Percentiles rank a stretch among this genome's conserved stretches.
These are phyloP conservation scores for Rhyacophila brunnea DNA, from an alignment of 1,140 invertebrate species.

Conservation along the genomic window DNA sequence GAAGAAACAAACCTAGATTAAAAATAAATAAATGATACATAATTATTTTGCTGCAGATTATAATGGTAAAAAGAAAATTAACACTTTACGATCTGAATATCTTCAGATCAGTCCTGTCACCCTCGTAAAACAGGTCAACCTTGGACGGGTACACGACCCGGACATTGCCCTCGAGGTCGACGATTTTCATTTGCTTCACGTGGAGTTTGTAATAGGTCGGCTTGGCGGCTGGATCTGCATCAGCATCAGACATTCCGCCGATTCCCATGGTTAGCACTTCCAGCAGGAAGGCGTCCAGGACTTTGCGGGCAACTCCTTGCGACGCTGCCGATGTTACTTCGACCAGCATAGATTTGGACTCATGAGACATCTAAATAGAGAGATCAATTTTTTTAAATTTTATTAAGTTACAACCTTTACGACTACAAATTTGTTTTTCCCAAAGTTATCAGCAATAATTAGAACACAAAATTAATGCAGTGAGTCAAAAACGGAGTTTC, in stretches of 20 bases:
- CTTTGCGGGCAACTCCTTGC: constrained; percentile 65
- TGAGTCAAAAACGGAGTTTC: no score
- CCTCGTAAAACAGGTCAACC: constrained; percentile 62
- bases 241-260: constrained; percentile 39
- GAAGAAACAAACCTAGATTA: no score
- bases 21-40: no score
- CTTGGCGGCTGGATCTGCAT: constrained; percentile 46
- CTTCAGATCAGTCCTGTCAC: constrained; percentile 42
- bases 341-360: constrained; percentile 68
- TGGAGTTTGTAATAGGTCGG: constrained; percentile 43
- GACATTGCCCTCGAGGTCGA: constrained; percentile 67
- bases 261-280: constrained; percentile 60
- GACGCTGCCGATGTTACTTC: constrained; percentile 76
- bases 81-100: constrained; percentile 27
- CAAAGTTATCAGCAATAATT: no score
- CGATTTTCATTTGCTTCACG: constrained; percentile 69
- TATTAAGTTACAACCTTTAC: no score
- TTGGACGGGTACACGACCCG: constrained; percentile 77
- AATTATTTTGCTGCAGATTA: no score
- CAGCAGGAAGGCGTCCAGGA: constrained; percentile 66
- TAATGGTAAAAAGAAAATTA: background rate
- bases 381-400: no score
- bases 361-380: constrained; percentile 54
- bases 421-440: no score
- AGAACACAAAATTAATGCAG: no score